Conservation (phyloP, 2,888 invertebrate species). For the Steromphala cineraria region DNA sequence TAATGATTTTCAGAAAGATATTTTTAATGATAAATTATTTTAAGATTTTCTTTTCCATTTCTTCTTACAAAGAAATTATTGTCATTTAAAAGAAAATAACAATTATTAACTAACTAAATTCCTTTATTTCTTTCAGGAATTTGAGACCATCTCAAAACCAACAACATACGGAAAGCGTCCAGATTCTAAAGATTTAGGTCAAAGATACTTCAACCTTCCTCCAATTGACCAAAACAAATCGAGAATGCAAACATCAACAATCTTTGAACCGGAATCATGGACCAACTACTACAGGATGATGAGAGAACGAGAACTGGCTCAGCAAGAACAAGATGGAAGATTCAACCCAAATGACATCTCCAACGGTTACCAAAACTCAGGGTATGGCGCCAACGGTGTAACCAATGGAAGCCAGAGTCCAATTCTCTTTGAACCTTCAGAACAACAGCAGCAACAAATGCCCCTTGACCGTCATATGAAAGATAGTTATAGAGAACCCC, state of each 20-base stretch:
- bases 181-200: constrained; percentile 57
- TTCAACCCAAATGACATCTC: background rate
- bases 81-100: too few species aligned
- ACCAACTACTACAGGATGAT: constrained; percentile 23
- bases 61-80: too few species aligned
- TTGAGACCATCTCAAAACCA: background rate
- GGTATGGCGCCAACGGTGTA: constrained; percentile 13
- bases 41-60: too few species aligned
- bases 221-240: constrained; percentile 55
- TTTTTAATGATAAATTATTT: too few species aligned
- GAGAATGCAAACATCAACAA: constrained; percentile 57
- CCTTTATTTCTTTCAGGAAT: background rate
- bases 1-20: too few species aligned
- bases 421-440: constrained; percentile 4
- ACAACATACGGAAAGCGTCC: constrained; percentile 42
- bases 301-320: constrained; percentile 31
- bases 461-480: background rate
- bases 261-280: constrained; percentile 61
- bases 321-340: constrained; percentile 30
- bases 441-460: background rate
- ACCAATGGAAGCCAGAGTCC: constrained; percentile 8
- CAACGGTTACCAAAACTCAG: background rate
- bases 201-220: constrained; percentile 49
- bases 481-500: constrained; percentile 5
- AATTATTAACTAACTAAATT: background rate